Percentiles rank a stretch among this genome's conserved stretches.
Conservation (phyloP, 2,113 vertebrate species). For the Megalops atlanticus region DNA sequence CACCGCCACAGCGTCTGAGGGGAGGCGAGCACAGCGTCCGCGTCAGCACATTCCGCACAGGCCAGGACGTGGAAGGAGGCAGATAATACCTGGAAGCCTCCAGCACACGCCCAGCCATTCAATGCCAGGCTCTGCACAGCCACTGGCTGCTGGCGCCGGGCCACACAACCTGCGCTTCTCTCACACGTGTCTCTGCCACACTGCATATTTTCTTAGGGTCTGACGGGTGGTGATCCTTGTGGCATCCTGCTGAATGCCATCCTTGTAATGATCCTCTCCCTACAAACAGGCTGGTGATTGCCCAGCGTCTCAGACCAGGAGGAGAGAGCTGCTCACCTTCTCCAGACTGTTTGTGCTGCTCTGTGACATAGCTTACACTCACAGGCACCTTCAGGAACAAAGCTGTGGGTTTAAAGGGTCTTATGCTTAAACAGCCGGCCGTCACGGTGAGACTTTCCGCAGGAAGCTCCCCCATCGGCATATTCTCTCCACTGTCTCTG, state of each 20-base stretch:
- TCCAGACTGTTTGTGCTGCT: constrained; percentile 15
- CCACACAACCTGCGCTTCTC: no score
- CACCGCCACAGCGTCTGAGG: constrained; percentile 84
- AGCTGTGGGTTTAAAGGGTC: not conserved
- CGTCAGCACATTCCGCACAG: not conserved
- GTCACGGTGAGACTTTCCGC: not conserved
- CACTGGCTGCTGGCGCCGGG: not conserved
- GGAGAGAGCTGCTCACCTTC: constrained; percentile 10
- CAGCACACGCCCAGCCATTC: not conserved
- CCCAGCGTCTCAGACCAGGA: constrained; percentile 21
- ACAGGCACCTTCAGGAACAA: constrained; percentile 5
- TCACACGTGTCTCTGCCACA: no score
- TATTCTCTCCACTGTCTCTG: no score
- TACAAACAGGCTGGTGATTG: constrained; percentile 15
- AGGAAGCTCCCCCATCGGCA: no score
- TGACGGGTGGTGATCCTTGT: no score
- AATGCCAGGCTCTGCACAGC: no score
- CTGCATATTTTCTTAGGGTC: not conserved
- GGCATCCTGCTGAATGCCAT: constrained; percentile 8
- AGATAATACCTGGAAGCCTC: not conserved
- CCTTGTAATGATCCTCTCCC: constrained; percentile 3
- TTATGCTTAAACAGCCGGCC: not conserved
- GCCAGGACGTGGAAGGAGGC: no score
- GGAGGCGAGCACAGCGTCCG: not conserved
- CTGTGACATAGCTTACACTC: constrained; percentile 9